phyloP scores from a whole-genome alignment of 2,113 vertebrate species.

The Nothobranchius furzeri region DNA sequence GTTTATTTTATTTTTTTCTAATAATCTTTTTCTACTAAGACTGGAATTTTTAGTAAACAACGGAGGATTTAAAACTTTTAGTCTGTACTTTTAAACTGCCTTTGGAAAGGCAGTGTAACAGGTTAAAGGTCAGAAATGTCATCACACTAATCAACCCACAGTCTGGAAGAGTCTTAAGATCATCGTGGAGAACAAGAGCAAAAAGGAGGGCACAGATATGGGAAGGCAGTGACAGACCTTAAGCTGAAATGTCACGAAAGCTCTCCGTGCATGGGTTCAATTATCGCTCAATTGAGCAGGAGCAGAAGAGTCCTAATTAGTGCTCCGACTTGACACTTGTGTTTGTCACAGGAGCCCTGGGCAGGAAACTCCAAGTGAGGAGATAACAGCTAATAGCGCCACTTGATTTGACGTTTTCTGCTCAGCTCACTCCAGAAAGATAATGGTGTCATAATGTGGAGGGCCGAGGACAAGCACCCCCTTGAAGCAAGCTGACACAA shows the following conservation, averaged over 20 bases:
- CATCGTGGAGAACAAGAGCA: slow-evolving; percentile 9
- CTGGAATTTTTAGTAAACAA: neutral
- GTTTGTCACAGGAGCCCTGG: slow-evolving; percentile 36
- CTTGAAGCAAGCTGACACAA: slow-evolving; percentile 16
- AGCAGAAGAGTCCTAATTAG: slow-evolving; percentile 45
- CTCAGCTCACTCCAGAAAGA: slow-evolving; percentile 9
- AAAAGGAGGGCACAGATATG: slow-evolving; percentile 32
- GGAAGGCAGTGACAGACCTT: slow-evolving; percentile 31
- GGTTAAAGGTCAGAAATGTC: slow-evolving; percentile 43
- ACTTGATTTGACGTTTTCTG: slow-evolving; percentile 30
- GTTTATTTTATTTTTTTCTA: neutral
- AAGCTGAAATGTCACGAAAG: slow-evolving; percentile 27
- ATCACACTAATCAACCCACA: slow-evolving; percentile 39
- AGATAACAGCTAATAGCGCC: slow-evolving; percentile 32
- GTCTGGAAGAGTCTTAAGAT: slow-evolving; percentile 14
- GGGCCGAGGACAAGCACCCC: neutral
- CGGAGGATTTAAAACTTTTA: neutral
- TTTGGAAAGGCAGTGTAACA: neutral
- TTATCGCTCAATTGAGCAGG: slow-evolving; percentile 55
- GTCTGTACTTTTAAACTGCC: neutral
- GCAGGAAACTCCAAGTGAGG: slow-evolving; percentile 9
- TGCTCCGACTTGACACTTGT: slow-evolving; percentile 36
- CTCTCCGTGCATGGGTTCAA: slow-evolving; percentile 43
- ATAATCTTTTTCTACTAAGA: neutral
- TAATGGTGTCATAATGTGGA: slow-evolving; percentile 19